phyloP scores from a whole-genome alignment of 2,888 invertebrate species.

The Onthophagus sagittarius region DNA sequence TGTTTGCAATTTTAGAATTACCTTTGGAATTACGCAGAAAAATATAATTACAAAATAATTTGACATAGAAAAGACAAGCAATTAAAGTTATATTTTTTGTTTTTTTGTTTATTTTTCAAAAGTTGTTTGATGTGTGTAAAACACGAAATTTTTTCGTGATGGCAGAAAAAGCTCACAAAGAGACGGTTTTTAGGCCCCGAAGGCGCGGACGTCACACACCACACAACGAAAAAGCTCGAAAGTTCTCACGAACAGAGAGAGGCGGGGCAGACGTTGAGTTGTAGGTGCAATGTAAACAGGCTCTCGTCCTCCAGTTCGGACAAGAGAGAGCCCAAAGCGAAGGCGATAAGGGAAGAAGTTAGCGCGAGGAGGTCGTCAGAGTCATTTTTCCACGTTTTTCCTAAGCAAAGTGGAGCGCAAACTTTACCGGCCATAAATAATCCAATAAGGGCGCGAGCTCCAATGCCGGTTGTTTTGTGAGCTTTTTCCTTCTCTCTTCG shows the following conservation, averaged over 20 bases:
- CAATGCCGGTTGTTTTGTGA: not conserved
- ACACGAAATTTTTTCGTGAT: not conserved
- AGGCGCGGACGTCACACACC: not conserved
- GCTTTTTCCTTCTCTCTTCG: not conserved
- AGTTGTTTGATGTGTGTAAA: too few relatives aligned
- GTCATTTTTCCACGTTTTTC: not conserved
- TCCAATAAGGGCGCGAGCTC: not conserved
- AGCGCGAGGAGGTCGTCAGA: not conserved
- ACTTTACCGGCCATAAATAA: not conserved
- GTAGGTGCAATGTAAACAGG: not conserved
- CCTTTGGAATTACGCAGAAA: too few relatives aligned
- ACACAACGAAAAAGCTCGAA: not conserved
- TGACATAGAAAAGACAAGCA: too few relatives aligned
- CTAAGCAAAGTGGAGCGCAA: not conserved
- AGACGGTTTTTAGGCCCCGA: not conserved
- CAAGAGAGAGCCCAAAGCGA: not conserved
- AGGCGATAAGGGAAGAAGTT: not conserved
- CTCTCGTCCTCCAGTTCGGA: not conserved
- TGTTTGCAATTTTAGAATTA: not conserved
- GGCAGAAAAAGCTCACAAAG: not conserved
- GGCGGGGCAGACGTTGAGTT: not conserved
- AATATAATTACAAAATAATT: too few relatives aligned
- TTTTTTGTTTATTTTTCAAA: too few relatives aligned
- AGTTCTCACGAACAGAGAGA: not conserved
- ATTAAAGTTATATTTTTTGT: too few relatives aligned